phyloP scores from a whole-genome alignment of 2,797 vertebrate species.

The Jordanella pulchra region DNA sequence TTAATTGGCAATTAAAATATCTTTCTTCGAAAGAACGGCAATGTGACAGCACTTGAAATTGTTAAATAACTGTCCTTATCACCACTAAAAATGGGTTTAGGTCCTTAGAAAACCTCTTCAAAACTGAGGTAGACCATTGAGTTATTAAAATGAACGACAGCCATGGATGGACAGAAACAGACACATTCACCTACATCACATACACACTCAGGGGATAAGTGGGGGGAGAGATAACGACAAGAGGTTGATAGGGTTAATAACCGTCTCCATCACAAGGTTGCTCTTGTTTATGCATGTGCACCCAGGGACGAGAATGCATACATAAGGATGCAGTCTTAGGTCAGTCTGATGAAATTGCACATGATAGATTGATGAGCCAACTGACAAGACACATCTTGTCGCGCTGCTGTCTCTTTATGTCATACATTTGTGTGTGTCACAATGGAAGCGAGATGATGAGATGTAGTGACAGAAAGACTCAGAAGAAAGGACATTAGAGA shows the following conservation, averaged over 20 bases:
- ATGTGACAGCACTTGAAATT: slow-evolving; percentile 12
- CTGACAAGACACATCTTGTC: slow-evolving; percentile 35
- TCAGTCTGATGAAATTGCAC: slow-evolving; percentile 54
- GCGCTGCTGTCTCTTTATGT: slow-evolving; percentile 34
- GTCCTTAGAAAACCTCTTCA: slow-evolving; percentile 55
- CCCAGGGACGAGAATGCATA: slow-evolving; percentile 14
- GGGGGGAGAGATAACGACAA: slow-evolving; percentile 67
- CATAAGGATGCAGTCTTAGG: slow-evolving; percentile 27
- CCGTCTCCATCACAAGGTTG: slow-evolving; percentile 49
- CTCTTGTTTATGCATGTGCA: slow-evolving; percentile 16
- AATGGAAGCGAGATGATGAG: slow-evolving; percentile 9
- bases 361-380: slow-evolving; percentile 58
- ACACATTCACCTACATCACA: slow-evolving; percentile 2
- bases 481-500: slow-evolving; percentile 2
- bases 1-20: slow-evolving; percentile 21
- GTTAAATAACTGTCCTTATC: slow-evolving; percentile 44
- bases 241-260: slow-evolving; percentile 74
- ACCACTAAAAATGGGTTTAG: slow-evolving; percentile 47
- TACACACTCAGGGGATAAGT: slow-evolving; percentile 25
- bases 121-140: slow-evolving; percentile 53
- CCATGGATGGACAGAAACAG: slow-evolving; percentile 19
- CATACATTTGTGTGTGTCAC: slow-evolving; percentile 18
- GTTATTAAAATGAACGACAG: slow-evolving; percentile 61
- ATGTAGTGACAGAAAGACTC: slow-evolving; percentile 5
- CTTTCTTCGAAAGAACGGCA: not conserved